Conservation (phyloP, 2,113 vertebrate genomes). For the Tragelaphus buxtoni region DNA sequence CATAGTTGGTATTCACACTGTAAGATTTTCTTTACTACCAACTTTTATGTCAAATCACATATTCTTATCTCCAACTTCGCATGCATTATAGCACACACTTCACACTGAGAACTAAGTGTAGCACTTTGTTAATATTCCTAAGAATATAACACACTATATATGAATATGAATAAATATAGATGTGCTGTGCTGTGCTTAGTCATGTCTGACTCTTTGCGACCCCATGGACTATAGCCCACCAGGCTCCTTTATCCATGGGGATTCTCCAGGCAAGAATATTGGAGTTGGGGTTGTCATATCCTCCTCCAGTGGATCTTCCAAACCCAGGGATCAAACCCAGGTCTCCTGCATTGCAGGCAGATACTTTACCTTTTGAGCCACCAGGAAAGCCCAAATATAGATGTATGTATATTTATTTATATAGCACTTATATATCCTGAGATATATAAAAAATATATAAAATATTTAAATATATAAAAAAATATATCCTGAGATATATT, state of each 20-base stretch:
- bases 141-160: neutral
- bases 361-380: neutral
- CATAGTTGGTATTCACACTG: neutral
- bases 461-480: too few relatives aligned
- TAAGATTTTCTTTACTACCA: neutral
- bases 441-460: neutral
- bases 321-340: neutral
- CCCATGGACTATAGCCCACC: neutral
- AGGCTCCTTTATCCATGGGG: neutral
- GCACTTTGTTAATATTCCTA: neutral
- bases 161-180: neutral
- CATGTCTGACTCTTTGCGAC: neutral
- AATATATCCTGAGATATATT: too few relatives aligned
- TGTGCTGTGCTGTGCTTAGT: neutral
- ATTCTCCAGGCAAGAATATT: neutral
- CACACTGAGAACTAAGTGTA: neutral
- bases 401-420: neutral
- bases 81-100: neutral
- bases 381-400: neutral
- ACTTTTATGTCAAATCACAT: neutral
- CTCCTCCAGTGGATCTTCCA: neutral
- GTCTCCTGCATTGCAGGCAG: too few relatives aligned
- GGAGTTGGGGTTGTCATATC: neutral
- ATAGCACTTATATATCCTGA: neutral
- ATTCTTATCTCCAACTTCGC: neutral